Evolutionary conservation across 2,888 invertebrate genomes (phyloP).

Genomic region (Nephrocerus scutellatus): DNA sequence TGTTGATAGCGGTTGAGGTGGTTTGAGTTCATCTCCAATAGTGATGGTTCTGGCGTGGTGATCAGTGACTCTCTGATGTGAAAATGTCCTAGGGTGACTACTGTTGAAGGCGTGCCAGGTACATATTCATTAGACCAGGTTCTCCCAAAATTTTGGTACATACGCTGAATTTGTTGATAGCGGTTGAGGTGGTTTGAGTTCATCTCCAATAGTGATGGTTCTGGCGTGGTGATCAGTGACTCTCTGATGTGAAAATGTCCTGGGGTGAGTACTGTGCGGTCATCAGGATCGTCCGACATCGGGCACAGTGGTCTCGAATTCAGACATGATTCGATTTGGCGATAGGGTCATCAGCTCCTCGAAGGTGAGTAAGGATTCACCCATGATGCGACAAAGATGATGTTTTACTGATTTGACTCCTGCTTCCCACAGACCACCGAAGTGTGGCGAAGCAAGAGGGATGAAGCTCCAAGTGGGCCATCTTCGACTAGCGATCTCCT

Average conservation of each 20-base stretch:
- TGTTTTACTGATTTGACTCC: background rate
- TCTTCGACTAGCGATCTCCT: no score
- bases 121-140: conserved; percentile 2
- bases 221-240: no score
- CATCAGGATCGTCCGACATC: background rate
- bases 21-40: no score
- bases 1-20: background rate
- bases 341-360: conserved; percentile 3
- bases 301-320: conserved; percentile 3
- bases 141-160: conserved; percentile 1
- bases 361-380: conserved; percentile 2
- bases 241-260: conserved; percentile 3
- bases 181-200: no score
- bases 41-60: no score
- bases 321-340: conserved; percentile 5
- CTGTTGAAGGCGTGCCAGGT: no score
- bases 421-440: background rate
- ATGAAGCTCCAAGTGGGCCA: background rate
- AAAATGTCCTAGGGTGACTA: conserved; percentile 2
- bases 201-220: no score
- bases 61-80: background rate
- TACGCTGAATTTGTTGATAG: background rate
- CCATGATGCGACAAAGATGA: conserved; percentile 1
- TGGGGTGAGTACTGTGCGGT: background rate
- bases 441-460: background rate